Conservation (phyloP, 2,888 invertebrate genomes). For the Helleia helle region DNA sequence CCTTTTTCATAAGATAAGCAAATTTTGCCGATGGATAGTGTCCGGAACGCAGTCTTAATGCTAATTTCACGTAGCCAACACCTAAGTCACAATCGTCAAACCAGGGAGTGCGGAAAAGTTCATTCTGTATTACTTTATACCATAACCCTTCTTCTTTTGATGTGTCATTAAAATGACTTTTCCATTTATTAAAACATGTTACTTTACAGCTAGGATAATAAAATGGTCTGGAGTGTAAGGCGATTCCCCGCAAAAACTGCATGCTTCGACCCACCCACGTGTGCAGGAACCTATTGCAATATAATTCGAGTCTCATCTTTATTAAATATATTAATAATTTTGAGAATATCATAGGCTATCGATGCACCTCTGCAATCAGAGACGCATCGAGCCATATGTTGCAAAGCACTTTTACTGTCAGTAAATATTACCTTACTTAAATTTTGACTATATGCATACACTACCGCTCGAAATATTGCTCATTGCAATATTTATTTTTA, state of each 20-base stretch:
- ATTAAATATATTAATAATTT: background rate
- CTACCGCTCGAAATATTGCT: conserved; percentile 10
- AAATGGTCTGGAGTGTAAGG: no score
- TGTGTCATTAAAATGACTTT: background rate
- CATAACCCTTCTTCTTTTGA: background rate
- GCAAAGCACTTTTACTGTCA: background rate
- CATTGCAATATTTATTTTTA: no score
- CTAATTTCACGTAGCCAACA: background rate
- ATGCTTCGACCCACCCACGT: no score
- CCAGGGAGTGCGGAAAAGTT: background rate
- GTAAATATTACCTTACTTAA: background rate
- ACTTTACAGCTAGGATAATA: no score
- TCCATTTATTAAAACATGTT: background rate
- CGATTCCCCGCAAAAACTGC: no score
- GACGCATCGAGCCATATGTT: background rate
- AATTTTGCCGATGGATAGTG: conserved; percentile 5
- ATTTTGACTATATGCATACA: background rate
- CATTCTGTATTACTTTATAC: background rate
- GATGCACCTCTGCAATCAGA: background rate
- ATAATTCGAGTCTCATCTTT: no score
- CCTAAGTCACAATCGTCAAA: background rate
- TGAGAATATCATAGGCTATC: background rate
- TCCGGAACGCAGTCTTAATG: background rate
- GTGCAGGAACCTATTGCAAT: no score
- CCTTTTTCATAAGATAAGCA: conserved; percentile 3